Evolutionary conservation across 2,797 vertebrate species (phyloP).

Genomic region (Huso huso): DNA sequence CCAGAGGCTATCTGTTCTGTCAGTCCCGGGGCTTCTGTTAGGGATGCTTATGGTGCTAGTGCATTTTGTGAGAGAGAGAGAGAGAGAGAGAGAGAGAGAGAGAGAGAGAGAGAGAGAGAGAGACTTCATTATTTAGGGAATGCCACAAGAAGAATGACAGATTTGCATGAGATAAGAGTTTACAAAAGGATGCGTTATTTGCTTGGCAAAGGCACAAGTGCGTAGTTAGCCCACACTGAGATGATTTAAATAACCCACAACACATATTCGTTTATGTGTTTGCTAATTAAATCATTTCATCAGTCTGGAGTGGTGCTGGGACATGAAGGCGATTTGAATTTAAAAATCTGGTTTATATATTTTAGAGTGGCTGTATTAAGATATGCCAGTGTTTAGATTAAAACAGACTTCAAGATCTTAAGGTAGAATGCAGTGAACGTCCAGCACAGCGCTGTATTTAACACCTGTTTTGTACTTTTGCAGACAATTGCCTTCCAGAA

Average conservation of each 20-base stretch:
- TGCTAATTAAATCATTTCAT: neutral
- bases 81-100: too few species aligned
- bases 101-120: slow-evolving; percentile 19
- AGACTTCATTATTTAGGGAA: neutral
- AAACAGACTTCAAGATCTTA: too few species aligned
- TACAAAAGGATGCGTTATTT: neutral
- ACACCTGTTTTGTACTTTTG: slow-evolving; percentile 3
- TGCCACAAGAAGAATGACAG: neutral
- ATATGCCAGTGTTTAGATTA: neutral
- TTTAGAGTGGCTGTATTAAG: neutral
- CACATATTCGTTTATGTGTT: neutral
- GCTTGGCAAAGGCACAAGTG: neutral
- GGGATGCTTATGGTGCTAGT: too few species aligned
- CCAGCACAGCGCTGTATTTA: neutral
- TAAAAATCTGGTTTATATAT: slow-evolving; percentile 1
- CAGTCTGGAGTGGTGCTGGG: neutral
- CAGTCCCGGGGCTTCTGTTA: too few species aligned
- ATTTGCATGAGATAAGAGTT: slow-evolving; percentile 3
- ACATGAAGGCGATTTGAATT: neutral
- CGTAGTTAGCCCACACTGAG: neutral
- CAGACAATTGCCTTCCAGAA: slow-evolving; percentile 9
- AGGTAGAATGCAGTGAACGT: too few species aligned
- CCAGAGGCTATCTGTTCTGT: too few species aligned
- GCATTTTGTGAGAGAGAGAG: too few species aligned
- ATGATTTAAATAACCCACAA: slow-evolving; percentile 2